phyloP scores from a whole-genome alignment of 2,888 invertebrate genomes.

The Bellardia pandia region DNA sequence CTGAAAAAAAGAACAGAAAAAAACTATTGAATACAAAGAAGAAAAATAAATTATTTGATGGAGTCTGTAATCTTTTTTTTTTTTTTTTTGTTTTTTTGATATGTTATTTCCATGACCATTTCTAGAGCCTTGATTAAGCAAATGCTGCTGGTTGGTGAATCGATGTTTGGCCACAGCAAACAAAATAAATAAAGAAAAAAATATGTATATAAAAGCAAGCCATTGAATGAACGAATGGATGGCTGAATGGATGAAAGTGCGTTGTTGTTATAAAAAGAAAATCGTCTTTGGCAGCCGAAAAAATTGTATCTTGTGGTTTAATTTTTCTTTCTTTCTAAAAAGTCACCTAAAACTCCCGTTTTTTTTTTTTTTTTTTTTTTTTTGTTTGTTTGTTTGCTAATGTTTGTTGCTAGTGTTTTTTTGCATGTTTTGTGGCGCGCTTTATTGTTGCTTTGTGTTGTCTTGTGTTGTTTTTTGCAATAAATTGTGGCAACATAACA shows the following conservation, averaged over 20 bases:
- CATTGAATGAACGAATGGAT: background rate
- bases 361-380: slow-evolving; percentile 6
- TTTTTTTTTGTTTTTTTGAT: slow-evolving; percentile 28
- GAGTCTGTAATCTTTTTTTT: slow-evolving; percentile 42
- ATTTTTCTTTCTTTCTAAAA: slow-evolving; percentile 20
- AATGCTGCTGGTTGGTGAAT: slow-evolving; percentile 27
- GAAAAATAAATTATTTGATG: slow-evolving; percentile 59
- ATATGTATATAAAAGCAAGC: slow-evolving; percentile 13
- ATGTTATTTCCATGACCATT: slow-evolving; percentile 23
- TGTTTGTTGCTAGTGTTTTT: slow-evolving; percentile 1
- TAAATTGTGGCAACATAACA: slow-evolving; percentile 51
- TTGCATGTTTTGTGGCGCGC: slow-evolving; percentile 31
- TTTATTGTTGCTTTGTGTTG: slow-evolving; percentile 32
- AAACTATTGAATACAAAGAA: slow-evolving; percentile 23
- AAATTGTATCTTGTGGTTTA: slow-evolving; percentile 39
- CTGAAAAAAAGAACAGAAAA: background rate
- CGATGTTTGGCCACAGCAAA: slow-evolving; percentile 15
- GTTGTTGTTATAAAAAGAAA: slow-evolving; percentile 14
- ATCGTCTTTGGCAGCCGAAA: slow-evolving; percentile 2
- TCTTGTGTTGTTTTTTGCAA: slow-evolving; percentile 18
- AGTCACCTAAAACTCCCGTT: slow-evolving; percentile 2
- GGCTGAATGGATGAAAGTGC: slow-evolving; percentile 13
- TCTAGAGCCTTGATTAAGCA: slow-evolving; percentile 42
- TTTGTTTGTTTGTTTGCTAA: too few relatives aligned
- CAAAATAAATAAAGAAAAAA: slow-evolving; percentile 31